phyloP scores from a whole-genome alignment of 2,888 invertebrate genomes.

The Scaptomyza tumidula region DNA sequence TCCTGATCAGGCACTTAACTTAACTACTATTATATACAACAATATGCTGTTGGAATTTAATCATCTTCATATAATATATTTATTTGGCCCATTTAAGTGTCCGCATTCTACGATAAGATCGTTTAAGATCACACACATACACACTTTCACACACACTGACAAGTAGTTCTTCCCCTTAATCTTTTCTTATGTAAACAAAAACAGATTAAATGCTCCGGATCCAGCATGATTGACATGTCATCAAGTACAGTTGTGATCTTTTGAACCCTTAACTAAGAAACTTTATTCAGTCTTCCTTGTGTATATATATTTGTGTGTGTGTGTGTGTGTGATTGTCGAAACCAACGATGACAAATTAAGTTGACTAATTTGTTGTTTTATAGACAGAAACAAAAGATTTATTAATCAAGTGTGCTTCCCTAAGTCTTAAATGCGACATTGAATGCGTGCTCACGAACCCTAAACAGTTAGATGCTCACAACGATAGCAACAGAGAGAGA shows the following conservation, averaged over 20 bases:
- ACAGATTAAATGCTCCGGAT: too few relatives aligned
- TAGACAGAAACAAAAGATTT: not conserved
- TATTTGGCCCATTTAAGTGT: slow-evolving; percentile 44
- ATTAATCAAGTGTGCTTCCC: not conserved
- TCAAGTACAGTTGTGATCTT: too few relatives aligned
- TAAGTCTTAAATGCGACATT: slow-evolving; percentile 20
- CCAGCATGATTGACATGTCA: too few relatives aligned
- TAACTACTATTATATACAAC: slow-evolving; percentile 5
- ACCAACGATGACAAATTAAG: too few relatives aligned
- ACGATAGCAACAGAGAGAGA: not conserved
- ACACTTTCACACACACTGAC: not conserved
- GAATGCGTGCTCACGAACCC: slow-evolving; percentile 44
- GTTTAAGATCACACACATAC: not conserved
- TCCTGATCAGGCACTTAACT: slow-evolving; percentile 33
- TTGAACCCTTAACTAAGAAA: too few relatives aligned
- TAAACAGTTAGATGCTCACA: slow-evolving; percentile 48
- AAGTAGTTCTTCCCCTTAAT: slow-evolving; percentile 4
- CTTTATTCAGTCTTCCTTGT: too few relatives aligned
- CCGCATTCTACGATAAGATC: slow-evolving; percentile 6
- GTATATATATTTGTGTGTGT: too few relatives aligned
- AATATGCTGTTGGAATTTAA: slow-evolving; percentile 40
- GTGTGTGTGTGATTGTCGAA: too few relatives aligned
- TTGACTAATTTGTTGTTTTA: not conserved
- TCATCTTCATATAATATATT: slow-evolving; percentile 24
- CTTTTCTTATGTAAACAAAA: too few relatives aligned